phyloP scores from a whole-genome alignment of 2,113 vertebrate species.

The Rhea americana region DNA sequence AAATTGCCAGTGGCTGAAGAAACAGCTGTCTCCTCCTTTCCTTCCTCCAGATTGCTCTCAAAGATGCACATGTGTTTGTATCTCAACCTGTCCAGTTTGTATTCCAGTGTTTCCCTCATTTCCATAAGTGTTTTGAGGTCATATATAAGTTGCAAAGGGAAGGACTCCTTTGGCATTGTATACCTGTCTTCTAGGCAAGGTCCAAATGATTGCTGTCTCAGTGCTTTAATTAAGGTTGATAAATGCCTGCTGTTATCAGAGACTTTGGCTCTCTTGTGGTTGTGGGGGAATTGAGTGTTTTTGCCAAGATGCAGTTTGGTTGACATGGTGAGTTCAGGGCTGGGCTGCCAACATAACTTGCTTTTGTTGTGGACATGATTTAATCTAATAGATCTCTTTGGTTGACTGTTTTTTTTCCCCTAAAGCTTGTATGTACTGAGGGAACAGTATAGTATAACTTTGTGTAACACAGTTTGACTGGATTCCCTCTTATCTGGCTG shows the following conservation, averaged over 20 bases:
- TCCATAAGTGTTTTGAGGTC: background rate
- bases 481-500: background rate
- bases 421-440: background rate
- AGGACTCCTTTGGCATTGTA: accelerated
- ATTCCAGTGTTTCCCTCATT: background rate
- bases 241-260: background rate
- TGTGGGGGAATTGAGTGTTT: background rate
- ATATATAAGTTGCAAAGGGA: background rate
- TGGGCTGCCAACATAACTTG: background rate
- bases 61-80: background rate
- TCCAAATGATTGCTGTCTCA: background rate
- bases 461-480: background rate
- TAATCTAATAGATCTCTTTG: background rate
- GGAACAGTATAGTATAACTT: background rate
- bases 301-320: background rate
- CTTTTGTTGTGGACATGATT: background rate
- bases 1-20: background rate
- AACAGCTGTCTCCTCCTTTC: background rate
- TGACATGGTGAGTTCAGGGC: background rate
- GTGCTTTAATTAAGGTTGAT: background rate
- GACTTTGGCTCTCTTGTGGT: background rate
- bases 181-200: background rate
- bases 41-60: background rate
- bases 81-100: background rate
- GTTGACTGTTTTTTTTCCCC: background rate